Conservation (phyloP, 2,113 vertebrate genomes). For the Anhinga rufa region DNA sequence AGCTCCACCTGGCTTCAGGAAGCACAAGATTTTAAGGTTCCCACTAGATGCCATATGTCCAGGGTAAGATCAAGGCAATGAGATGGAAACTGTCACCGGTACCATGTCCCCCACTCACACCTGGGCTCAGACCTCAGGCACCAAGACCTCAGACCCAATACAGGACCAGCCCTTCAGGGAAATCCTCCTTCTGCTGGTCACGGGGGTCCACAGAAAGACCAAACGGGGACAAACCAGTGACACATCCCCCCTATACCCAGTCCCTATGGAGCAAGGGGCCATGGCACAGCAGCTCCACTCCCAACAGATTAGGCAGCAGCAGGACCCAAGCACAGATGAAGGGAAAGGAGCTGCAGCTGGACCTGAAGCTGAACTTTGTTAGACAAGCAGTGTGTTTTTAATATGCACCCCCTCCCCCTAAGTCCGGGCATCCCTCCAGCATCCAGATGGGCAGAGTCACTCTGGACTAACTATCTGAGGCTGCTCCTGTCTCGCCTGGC, state of each 20-base stretch:
- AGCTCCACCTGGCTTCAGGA: neutral
- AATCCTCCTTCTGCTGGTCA: neutral
- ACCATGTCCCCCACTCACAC: accelerated
- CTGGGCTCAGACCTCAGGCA: neutral
- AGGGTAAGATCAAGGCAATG: neutral
- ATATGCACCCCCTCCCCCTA: accelerated
- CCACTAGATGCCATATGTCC: accelerated
- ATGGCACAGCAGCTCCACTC: neutral
- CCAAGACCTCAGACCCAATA: neutral
- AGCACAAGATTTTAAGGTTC: neutral
- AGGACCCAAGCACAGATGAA: neutral
- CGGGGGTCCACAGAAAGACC: neutral
- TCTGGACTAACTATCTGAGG: neutral
- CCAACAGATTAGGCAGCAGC: neutral
- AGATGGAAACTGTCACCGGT: neutral
- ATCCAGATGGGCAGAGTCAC: accelerated
- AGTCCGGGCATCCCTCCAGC: neutral
- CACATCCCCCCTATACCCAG: neutral
- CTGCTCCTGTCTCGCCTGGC: neutral
- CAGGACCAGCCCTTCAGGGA: neutral
- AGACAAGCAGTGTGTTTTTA: neutral
- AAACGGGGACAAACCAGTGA: neutral
- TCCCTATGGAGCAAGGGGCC: neutral
- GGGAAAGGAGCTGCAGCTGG: neutral
- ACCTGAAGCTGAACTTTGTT: neutral